These are phyloP conservation scores for Zalophus californianus DNA, from an alignment of 2,797 vertebrate species.

Conservation along the genomic window DNA sequence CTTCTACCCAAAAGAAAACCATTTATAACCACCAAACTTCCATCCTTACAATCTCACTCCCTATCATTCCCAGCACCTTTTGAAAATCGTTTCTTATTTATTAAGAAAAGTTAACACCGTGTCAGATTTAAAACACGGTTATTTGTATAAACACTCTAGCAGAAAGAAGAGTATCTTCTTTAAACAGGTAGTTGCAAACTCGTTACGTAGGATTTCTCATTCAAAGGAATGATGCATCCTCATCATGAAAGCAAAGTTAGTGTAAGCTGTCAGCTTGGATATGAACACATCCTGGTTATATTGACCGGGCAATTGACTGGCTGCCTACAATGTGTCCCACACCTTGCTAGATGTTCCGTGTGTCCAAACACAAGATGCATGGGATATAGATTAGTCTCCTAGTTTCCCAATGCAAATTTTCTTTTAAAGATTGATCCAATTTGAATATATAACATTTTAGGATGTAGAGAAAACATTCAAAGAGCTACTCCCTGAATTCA, in stretches of 20 bases:
- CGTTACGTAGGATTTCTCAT: background rate
- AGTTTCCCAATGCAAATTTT: background rate
- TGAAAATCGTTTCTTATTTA: background rate
- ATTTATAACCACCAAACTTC: background rate
- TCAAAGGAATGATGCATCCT: background rate
- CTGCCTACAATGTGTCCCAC: background rate
- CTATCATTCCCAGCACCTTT: background rate
- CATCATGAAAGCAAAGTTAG: background rate
- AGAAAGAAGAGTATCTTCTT: background rate
- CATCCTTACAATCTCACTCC: background rate
- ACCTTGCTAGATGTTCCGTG: background rate
- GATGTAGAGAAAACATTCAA: background rate
- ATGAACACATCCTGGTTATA: background rate
- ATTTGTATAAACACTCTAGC: background rate
- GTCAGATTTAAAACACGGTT: background rate
- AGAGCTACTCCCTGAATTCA: background rate
- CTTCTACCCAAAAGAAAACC: background rate
- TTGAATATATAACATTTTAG: background rate
- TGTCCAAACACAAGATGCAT: background rate
- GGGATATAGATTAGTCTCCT: background rate
- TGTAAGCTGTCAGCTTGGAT: background rate
- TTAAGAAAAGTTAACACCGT: background rate
- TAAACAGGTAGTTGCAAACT: background rate
- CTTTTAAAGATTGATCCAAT: background rate
- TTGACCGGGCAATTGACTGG: background rate